phyloP scores from a whole-genome alignment of 2,888 invertebrate genomes.

The Embidobia sp. region DNA sequence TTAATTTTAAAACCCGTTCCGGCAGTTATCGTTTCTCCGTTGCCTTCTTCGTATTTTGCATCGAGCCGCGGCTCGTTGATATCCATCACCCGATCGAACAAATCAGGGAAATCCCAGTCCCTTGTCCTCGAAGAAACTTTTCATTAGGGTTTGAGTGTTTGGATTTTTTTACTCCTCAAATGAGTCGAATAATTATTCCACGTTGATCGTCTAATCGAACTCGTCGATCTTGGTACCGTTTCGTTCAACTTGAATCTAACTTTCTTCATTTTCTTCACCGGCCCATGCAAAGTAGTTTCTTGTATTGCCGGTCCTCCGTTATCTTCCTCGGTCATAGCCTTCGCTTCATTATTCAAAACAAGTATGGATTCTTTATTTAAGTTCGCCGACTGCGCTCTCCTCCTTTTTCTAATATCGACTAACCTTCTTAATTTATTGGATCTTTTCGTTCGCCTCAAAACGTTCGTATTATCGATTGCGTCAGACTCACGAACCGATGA shows the following conservation, averaged over 20 bases:
- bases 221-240: slow-evolving; percentile 32
- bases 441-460: slow-evolving; percentile 37
- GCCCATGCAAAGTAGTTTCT: slow-evolving; percentile 38
- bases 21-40: no score
- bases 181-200: slow-evolving; percentile 24
- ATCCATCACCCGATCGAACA: slow-evolving; percentile 22
- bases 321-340: background rate
- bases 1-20: no score
- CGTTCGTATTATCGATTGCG: slow-evolving; percentile 41
- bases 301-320: slow-evolving; percentile 12
- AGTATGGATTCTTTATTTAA: slow-evolving; percentile 23
- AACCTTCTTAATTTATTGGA: slow-evolving; percentile 55
- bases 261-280: slow-evolving; percentile 49
- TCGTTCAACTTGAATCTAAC: slow-evolving; percentile 37
- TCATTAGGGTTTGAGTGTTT: slow-evolving; percentile 3
- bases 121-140: slow-evolving; percentile 3
- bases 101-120: background rate
- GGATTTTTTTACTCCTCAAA: slow-evolving; percentile 22
- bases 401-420: slow-evolving; percentile 37
- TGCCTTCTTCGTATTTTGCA: no score
- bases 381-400: slow-evolving; percentile 6
- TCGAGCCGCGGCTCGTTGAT: no score
- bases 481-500: slow-evolving; percentile 13
- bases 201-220: slow-evolving; percentile 41
- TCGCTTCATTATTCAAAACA: slow-evolving; percentile 39